Evolutionary conservation across 1,140 invertebrate genomes (phyloP).

Genomic region (Gonioctena quinquepunctata): DNA sequence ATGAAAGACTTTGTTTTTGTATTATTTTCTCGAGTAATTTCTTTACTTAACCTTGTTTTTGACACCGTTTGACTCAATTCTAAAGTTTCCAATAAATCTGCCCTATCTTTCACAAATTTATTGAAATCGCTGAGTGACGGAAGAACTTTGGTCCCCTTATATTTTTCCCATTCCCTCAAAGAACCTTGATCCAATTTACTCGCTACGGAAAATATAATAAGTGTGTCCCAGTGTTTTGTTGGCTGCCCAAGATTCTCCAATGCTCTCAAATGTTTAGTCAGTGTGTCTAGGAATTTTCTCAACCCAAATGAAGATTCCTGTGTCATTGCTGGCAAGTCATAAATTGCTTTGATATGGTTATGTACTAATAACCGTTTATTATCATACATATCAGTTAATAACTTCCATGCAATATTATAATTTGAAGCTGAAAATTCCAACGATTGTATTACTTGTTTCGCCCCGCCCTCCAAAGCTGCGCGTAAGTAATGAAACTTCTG

Average conservation of each 20-base stretch:
- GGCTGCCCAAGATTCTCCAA: slow-evolving; percentile 41
- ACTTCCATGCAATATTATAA: slow-evolving; percentile 49
- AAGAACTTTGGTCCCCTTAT: too few species aligned
- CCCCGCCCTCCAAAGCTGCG: slow-evolving; percentile 42
- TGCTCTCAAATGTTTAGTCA: slow-evolving; percentile 45
- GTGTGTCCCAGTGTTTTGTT: slow-evolving; percentile 30
- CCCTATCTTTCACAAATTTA: too few species aligned
- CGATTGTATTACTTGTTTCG: slow-evolving; percentile 40
- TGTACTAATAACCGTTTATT: slow-evolving; percentile 49
- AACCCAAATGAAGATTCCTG: slow-evolving; percentile 36
- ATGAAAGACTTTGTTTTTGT: too few species aligned
- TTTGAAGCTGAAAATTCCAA: slow-evolving; percentile 47
- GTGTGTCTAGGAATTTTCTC: slow-evolving; percentile 46
- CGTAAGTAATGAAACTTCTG: slow-evolving; percentile 49
- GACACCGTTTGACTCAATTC: too few species aligned
- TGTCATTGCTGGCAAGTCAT: slow-evolving; percentile 31
- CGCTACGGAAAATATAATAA: slow-evolving; percentile 17
- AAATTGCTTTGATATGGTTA: slow-evolving; percentile 47
- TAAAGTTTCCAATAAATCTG: too few species aligned
- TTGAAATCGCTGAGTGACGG: too few species aligned
- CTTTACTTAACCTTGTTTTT: too few species aligned
- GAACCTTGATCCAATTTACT: slow-evolving; percentile 25
- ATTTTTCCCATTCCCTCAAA: slow-evolving; percentile 12
- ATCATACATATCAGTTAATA: slow-evolving; percentile 50
- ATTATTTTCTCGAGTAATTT: too few species aligned